phyloP scores from a whole-genome alignment of 2,888 invertebrate genomes.

The Nomada hirtipes region DNA sequence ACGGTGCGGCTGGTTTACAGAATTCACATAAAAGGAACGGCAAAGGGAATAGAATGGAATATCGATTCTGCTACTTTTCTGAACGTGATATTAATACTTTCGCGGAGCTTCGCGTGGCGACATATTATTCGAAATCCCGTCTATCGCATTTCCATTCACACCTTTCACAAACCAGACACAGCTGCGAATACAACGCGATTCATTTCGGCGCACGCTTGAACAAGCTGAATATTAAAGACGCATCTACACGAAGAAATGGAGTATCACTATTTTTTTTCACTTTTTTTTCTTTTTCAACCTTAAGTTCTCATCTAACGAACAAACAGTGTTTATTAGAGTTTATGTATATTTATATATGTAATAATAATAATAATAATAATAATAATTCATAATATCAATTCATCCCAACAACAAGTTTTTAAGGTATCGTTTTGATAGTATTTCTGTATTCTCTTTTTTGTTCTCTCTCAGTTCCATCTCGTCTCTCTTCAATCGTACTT shows the following conservation, averaged over 20 bases:
- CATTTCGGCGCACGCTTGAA: slow-evolving; percentile 55
- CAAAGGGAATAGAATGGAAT: slow-evolving; percentile 35
- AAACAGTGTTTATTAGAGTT: slow-evolving; percentile 82
- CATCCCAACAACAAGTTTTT: slow-evolving; percentile 81
- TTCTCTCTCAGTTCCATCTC: slow-evolving; percentile 26
- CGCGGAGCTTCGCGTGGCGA: slow-evolving; percentile 37
- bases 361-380: slow-evolving; percentile 75
- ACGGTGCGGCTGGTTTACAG: neutral
- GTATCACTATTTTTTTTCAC: slow-evolving; percentile 67
- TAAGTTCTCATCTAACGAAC: slow-evolving; percentile 78
- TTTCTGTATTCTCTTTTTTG: slow-evolving; percentile 63
- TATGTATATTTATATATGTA: slow-evolving; percentile 77
- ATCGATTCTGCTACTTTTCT: slow-evolving; percentile 34
- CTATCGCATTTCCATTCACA: slow-evolving; percentile 38
- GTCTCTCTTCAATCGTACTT: slow-evolving; percentile 70
- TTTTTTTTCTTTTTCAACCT: slow-evolving; percentile 44
- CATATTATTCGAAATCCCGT: slow-evolving; percentile 33
- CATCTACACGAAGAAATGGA: slow-evolving; percentile 80
- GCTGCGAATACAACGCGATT: slow-evolving; percentile 41
- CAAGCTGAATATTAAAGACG: slow-evolving; percentile 81
- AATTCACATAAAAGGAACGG: slow-evolving; percentile 12
- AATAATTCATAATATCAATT: slow-evolving; percentile 78
- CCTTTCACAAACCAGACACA: slow-evolving; percentile 31
- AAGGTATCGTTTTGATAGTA: slow-evolving; percentile 76
- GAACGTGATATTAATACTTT: slow-evolving; percentile 22